Percentiles rank a stretch among this genome's conserved stretches.
Evolutionary conservation across 2,888 invertebrate genomes (phyloP).

Genomic region (Ichneumoninae sp.): DNA sequence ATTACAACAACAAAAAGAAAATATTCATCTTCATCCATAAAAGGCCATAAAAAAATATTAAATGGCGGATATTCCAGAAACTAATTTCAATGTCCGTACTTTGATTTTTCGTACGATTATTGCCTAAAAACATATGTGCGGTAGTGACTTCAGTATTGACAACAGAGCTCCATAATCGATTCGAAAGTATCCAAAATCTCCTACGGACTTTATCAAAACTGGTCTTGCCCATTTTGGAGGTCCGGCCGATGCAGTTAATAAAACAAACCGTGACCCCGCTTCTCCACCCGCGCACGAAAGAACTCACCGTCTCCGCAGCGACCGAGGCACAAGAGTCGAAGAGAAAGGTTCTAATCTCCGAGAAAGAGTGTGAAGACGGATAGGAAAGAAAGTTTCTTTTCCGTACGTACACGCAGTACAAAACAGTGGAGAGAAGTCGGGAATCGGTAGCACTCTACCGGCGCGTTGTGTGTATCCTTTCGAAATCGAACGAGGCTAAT

Average conservation of each 20-base stretch:
- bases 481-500: slow-evolving; percentile 81
- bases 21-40: no score
- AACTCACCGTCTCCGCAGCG: neutral
- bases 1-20: no score
- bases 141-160: neutral
- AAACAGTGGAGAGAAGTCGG: slow-evolving; percentile 53
- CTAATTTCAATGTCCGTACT: no score
- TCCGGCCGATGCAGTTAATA: no score
- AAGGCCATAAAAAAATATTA: no score
- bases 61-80: no score
- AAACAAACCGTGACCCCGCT: no score
- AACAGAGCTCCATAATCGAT: no score
- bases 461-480: slow-evolving; percentile 61
- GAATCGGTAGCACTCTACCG: slow-evolving; percentile 51
- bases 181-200: no score
- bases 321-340: slow-evolving; percentile 25
- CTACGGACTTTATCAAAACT: no score
- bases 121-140: neutral
- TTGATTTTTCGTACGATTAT: neutral
- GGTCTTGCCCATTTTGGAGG: no score
- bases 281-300: no score
- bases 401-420: slow-evolving; percentile 48
- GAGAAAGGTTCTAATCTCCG: slow-evolving; percentile 61
- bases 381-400: slow-evolving; percentile 64
- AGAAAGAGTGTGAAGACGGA: slow-evolving; percentile 59